Base-by-base conservation (phyloP, 2,888 invertebrate species). In the Cephus runcator region DNA sequence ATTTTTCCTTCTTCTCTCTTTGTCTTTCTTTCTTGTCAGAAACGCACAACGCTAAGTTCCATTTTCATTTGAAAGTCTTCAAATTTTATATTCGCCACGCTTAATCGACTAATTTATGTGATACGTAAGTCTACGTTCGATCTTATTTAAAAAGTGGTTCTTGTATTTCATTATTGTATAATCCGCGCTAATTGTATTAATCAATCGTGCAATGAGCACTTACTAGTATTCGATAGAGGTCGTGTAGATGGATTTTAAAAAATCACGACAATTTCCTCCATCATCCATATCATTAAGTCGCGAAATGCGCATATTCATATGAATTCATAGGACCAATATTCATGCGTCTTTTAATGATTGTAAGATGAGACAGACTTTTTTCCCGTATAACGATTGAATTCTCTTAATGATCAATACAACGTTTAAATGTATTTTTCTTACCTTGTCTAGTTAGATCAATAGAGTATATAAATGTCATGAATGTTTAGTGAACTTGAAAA, bases 381-480 rank as follows among this genome's bases (percentile, higher is more conserved):
- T 79, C 81, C 80, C 85, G 83, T 77, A 80, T 81, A 83, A 79
- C 80, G 75, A 84, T 82, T 81, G 77, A 79, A 81, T 80, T 77
- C 73, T 75, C 71, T 31, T 4, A 71, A 78, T 77, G 76, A 83
- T 87, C 86, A 87, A 82, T 86, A 85, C 80, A 83, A 82, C 82
- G 85, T 87, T 86, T 85, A 83, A 79, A 84, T 83, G 86, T 86
- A 87, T 89, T 88, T 88, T 89, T 88, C 87, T 86, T 88, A 88
- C 88, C 82, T 85, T 78, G 79, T 80, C 76, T 74, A 81, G 34
- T 71, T 71, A 71, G 30, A 2, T 71, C 71, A 11, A 34, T 30
- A 71, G 34, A 71, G 11, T 15, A 71, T 74, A 74, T 40, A 77
- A n/a, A 76, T 11, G 30, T 71, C 73, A 30, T 30, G 31, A 73